Evolutionary conservation across 2,113 vertebrate species (phyloP).

Genomic region (Solenodon paradoxus): DNA sequence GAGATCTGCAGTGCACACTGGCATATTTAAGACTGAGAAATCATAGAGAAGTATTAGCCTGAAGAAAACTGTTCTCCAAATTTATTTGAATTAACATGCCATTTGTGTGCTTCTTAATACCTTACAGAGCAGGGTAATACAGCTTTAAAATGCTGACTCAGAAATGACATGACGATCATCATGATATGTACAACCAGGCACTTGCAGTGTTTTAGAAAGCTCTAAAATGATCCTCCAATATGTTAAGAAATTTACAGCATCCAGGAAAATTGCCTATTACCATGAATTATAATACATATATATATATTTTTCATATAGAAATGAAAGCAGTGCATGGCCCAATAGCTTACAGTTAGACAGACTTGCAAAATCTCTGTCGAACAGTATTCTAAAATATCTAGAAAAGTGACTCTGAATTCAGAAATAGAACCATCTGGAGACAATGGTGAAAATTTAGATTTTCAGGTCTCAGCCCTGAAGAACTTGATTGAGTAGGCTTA

Average conservation of each 20-base stretch:
- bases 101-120: neutral
- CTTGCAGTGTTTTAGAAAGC: neutral
- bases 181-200: neutral
- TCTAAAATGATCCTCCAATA: neutral
- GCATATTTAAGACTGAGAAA: neutral
- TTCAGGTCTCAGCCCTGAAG: neutral
- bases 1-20: accelerated
- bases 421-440: neutral
- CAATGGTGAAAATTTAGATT: neutral
- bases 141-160: neutral
- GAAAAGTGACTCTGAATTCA: neutral
- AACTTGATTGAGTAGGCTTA: neutral
- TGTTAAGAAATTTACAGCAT: neutral
- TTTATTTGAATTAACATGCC: neutral
- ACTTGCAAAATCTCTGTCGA: neutral
- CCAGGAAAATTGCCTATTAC: no score
- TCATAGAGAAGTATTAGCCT: neutral
- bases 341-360: neutral
- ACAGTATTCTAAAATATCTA: neutral
- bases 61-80: neutral
- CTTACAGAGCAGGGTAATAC: neutral
- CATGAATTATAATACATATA: neutral
- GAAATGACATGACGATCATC: neutral
- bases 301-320: neutral
- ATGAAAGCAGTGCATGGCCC: neutral